Conservation (phyloP, 2,113 vertebrate species). For the Ibidorhyncha struthersii region DNA sequence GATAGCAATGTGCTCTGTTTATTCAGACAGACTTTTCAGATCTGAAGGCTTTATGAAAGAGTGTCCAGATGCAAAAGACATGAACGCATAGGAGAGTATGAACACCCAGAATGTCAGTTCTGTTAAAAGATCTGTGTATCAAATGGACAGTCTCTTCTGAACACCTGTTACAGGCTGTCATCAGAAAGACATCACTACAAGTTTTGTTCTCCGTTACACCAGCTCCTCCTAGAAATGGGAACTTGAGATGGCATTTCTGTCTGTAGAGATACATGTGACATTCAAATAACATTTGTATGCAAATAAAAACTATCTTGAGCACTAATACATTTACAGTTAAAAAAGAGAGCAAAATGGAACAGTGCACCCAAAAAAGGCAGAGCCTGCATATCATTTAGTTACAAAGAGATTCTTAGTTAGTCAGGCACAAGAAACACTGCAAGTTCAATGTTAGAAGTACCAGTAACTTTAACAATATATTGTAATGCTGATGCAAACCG, state of each 20-base stretch:
- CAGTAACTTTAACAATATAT: neutral
- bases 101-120: neutral
- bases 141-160: neutral
- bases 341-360: neutral
- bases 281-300: neutral
- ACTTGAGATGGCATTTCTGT: neutral
- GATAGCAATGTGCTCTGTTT: neutral
- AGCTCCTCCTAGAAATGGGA: neutral
- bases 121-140: neutral
- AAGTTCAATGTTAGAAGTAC: neutral
- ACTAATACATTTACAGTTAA: neutral
- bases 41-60: neutral
- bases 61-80: neutral
- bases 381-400: neutral
- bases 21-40: neutral
- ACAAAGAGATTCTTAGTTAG: neutral
- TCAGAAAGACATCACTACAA: neutral
- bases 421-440: neutral
- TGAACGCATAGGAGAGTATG: neutral
- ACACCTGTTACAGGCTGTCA: neutral
- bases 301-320: neutral
- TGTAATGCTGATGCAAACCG: neutral
- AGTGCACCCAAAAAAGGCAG: neutral
- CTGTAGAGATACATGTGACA: neutral
- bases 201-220: neutral